Evolutionary conservation across 2,797 vertebrate species (phyloP).

Genomic region (Gorsachius magnificus): DNA sequence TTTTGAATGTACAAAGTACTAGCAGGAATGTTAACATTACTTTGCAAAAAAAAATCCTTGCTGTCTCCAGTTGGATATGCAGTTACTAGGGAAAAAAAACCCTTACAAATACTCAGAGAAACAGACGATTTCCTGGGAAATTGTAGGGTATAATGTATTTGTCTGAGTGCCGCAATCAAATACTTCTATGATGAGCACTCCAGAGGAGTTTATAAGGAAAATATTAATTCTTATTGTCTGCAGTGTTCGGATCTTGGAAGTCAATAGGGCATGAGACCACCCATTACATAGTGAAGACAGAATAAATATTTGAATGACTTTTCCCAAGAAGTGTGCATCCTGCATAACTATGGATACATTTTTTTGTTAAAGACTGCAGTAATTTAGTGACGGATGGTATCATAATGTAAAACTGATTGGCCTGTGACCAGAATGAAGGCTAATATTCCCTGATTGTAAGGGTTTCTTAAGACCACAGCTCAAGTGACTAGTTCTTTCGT

Average conservation of each 20-base stretch:
- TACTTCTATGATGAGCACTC: not conserved
- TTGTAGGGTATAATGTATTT: not conserved
- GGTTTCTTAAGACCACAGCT: not conserved
- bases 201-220: not conserved
- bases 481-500: not conserved
- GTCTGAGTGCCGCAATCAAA: not conserved
- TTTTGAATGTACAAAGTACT: not conserved
- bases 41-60: not conserved
- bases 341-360: not conserved
- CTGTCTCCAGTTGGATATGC: not conserved
- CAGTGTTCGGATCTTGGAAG: not conserved
- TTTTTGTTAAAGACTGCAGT: not conserved
- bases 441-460: not conserved
- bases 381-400: not conserved
- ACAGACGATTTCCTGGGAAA: not conserved
- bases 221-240: not conserved
- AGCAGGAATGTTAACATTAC: not conserved
- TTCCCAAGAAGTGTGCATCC: not conserved
- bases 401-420: not conserved
- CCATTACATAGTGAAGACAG: not conserved
- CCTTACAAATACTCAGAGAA: not conserved
- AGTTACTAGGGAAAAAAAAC: not conserved
- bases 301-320: not conserved
- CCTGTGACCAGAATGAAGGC: not conserved
- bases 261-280: not conserved